A percentile compares a stretch with the other conserved stretches of the same genome.
These are phyloP conservation scores for Endomychus coccineus DNA, from an alignment of 2,888 invertebrate genomes.

Conservation along the genomic window DNA sequence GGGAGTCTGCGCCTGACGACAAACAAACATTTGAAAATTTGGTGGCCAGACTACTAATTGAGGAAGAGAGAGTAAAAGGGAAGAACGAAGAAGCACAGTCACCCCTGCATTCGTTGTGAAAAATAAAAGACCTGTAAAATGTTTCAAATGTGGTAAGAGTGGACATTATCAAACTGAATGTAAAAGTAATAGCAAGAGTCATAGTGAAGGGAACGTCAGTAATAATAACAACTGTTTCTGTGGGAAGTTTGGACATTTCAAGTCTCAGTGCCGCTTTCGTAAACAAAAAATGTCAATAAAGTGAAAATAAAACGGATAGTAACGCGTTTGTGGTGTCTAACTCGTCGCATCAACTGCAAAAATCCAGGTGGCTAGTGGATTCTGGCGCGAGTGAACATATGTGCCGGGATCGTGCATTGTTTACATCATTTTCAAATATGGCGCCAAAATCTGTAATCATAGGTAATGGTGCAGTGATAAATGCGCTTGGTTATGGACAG, in stretches of 20 bases:
- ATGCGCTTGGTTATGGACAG: conserved; percentile 8
- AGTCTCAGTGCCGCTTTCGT: conserved; percentile 1
- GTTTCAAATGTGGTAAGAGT: conserved; percentile 19
- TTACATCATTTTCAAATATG: not conserved
- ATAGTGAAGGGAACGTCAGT: conserved; percentile 8
- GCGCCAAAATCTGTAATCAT: conserved; percentile 8
- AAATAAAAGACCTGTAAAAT: conserved; percentile 13
- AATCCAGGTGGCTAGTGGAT: conserved; percentile 6
- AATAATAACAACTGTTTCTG: conserved; percentile 15
- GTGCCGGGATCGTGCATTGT: conserved; percentile 5
- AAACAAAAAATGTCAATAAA: conserved; percentile 3
- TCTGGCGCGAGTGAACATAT: conserved; percentile 13
- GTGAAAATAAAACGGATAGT: not conserved
- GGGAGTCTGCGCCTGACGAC: conserved; percentile 23
- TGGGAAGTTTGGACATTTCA: conserved; percentile 13
- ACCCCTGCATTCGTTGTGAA: conserved; percentile 8
- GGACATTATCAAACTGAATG: conserved; percentile 11
- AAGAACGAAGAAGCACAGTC: too few relatives aligned
- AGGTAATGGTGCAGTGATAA: conserved; percentile 8
- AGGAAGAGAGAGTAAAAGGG: too few relatives aligned
- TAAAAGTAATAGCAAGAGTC: conserved; percentile 1
- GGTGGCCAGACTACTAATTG: too few relatives aligned
- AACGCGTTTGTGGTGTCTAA: conserved; percentile 8
- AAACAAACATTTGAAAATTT: conserved; percentile 24
- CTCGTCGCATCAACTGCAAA: conserved; percentile 3